Conservation (phyloP, 2,888 invertebrate genomes). For the Polymixis lichenea region DNA sequence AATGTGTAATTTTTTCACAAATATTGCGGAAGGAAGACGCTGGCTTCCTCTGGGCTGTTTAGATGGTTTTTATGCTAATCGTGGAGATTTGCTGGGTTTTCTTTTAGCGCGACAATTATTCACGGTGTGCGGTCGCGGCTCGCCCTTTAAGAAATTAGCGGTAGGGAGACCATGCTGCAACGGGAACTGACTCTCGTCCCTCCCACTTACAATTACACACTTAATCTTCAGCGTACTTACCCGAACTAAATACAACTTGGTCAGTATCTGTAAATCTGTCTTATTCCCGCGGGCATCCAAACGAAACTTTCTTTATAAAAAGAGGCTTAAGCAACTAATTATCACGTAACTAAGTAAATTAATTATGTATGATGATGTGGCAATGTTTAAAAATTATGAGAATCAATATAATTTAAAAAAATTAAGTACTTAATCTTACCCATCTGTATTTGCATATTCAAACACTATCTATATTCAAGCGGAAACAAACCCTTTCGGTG, state of each 20-base stretch:
- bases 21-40: constrained; percentile 89
- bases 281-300: background rate
- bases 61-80: constrained; percentile 90
- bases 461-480: constrained; percentile 14
- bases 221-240: constrained; percentile 41
- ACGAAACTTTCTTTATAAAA: too few species aligned
- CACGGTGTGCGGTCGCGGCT: constrained; percentile 77
- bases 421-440: constrained; percentile 26
- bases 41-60: constrained; percentile 87
- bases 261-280: constrained; percentile 25
- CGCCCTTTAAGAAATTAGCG: constrained; percentile 83
- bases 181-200: constrained; percentile 27
- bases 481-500: constrained; percentile 6
- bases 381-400: background rate
- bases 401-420: constrained; percentile 4
- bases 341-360: background rate
- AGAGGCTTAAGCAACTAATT: background rate
- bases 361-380: constrained; percentile 2
- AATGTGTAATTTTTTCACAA: constrained; percentile 89
- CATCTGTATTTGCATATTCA: constrained; percentile 19
- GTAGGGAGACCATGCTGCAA: constrained; percentile 61
- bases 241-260: constrained; percentile 39
- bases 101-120: constrained; percentile 88
- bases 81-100: constrained; percentile 86
- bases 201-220: constrained; percentile 30